Percentiles rank a stretch among this genome's conserved stretches.
phyloP scores from a whole-genome alignment of 2,888 invertebrate genomes.

The Cheilosia urbana region DNA sequence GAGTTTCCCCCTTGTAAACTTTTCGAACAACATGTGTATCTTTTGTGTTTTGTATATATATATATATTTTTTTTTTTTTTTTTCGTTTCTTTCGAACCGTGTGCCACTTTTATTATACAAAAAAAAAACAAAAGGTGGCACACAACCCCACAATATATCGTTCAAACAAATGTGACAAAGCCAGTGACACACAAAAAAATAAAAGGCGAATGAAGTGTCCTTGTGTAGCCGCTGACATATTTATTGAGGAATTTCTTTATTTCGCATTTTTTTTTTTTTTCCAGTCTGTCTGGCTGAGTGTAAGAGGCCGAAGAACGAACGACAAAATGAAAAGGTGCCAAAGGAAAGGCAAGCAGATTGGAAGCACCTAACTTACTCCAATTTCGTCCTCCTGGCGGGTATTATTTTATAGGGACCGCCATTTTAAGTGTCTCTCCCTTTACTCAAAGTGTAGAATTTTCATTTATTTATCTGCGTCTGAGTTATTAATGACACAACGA shows the following conservation, averaged over 20 bases:
- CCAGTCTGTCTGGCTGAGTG: conserved; percentile 34
- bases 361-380: conserved; percentile 56
- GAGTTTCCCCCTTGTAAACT: conserved; percentile 49
- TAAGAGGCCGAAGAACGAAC: conserved; percentile 13
- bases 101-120: conserved; percentile 51
- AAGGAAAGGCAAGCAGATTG: conserved; percentile 13
- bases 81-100: conserved; percentile 42
- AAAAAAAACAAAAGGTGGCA: conserved; percentile 59
- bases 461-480: conserved; percentile 58
- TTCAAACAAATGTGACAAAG: conserved; percentile 55
- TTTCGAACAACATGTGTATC: conserved; percentile 41
- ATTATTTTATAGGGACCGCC: conserved; percentile 9
- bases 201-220: conserved; percentile 60
- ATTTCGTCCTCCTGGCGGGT: conserved; percentile 37
- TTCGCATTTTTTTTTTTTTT: conserved; percentile 5
- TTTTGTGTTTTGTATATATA: not conserved
- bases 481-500: conserved; percentile 49
- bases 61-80: not conserved
- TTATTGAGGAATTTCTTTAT: conserved; percentile 58
- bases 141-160: conserved; percentile 39
- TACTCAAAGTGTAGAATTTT: conserved; percentile 24
- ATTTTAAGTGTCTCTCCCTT: conserved; percentile 28
- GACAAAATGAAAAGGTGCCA: conserved; percentile 32
- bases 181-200: not conserved
- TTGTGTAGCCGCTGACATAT: conserved; percentile 71